Evolutionary conservation across 2,888 invertebrate genomes (phyloP), one percentile per base, ranked within the genome.

Genomic region (Trissolcus brochymenae): DNA sequence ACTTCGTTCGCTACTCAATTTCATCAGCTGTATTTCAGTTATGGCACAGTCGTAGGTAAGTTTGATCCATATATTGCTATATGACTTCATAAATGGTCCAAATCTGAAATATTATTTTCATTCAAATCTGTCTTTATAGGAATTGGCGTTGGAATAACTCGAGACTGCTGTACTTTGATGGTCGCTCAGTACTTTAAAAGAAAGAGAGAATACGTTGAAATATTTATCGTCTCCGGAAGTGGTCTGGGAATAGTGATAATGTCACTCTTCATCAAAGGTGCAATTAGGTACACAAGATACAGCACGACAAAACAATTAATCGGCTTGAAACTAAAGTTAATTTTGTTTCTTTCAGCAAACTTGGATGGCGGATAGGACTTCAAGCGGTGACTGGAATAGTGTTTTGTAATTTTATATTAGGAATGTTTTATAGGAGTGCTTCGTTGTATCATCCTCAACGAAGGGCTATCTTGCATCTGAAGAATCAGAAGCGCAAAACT

Each of bases 121-220:
- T 35, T 35, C 35, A 35, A 35, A 6, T 9, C 9, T 11, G 11
- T 35, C 11, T 35, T 0, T 46, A 0, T 7, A 87, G 95, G 95
- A 43, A 93, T 96, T 64, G 96, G 96, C 67, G 95, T 95, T 68
- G 95, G 96, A 46, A 92, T 96, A 88, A 95, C 95, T 6, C 90
- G 96, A 79, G 96, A 95, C 89, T 95, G 96, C 84, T 95, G 95
- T 19, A 95, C 95, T 50, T 90, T 96, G 83, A 96, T 96, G 95
- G 95, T 96, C 77, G 96, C 96, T 49, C 95, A 96, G 88, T 97
- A 96, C 90, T 96, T 96, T 92, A 95, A 96, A 87, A 90, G 95
- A 80, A 91, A 94, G 83, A 90, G 96, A 75, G 96, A 96, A 89
- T 91, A 96, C 82, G 96, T 96, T 60, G 96, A 97, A 90, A 95